Evolutionary conservation across 2,888 invertebrate genomes (phyloP).

Genomic region (Coremacera marginata): DNA sequence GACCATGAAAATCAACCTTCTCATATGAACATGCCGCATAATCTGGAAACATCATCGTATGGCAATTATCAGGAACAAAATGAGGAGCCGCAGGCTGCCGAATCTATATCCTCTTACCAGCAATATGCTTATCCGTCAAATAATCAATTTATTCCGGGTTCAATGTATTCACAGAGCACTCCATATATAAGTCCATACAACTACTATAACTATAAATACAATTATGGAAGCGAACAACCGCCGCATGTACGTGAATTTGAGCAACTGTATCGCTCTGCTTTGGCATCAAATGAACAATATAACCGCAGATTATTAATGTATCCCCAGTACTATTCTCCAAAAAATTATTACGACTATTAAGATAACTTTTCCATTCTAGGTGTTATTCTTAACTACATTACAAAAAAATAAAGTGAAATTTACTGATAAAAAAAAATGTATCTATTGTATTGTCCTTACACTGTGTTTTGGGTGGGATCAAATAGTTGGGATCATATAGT

Average conservation of each 20-base stretch:
- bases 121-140: not conserved
- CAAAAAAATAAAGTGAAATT: no score
- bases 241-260: slow-evolving; percentile 36
- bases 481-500: no score
- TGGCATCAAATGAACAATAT: not conserved
- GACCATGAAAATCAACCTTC: not conserved
- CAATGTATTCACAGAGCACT: not conserved
- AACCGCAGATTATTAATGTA: not conserved
- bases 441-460: no score
- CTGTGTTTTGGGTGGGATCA: no score
- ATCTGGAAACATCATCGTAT: slow-evolving; percentile 28
- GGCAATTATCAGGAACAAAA: slow-evolving; percentile 8
- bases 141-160: not conserved
- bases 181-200: not conserved
- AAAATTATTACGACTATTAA: not conserved
- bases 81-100: not conserved
- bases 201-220: not conserved
- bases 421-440: no score
- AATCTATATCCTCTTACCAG: not conserved
- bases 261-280: slow-evolving; percentile 34
- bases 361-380: no score
- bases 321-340: not conserved
- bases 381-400: no score
- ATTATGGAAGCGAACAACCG: not conserved
- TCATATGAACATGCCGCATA: slow-evolving; percentile 1